A percentile compares a stretch with the other conserved stretches of the same genome.
These are phyloP conservation scores for Aphis craccivora DNA, from an alignment of 1,140 invertebrate genomes.

Conservation along the genomic window DNA sequence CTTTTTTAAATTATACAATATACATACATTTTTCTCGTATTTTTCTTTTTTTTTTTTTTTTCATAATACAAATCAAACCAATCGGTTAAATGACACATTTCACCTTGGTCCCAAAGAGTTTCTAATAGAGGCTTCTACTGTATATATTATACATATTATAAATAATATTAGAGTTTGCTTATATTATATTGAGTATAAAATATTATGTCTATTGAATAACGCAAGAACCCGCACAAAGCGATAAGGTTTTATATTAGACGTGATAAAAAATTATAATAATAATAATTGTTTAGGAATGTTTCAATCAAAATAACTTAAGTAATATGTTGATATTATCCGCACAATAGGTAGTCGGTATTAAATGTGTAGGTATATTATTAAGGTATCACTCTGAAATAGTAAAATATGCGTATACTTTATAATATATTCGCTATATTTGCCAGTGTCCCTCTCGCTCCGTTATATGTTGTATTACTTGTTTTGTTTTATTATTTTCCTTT, in stretches of 20 bases:
- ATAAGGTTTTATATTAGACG: neutral
- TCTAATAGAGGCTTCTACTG: too few species aligned
- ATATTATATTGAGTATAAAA: neutral
- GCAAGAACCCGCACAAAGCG: neutral
- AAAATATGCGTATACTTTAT: neutral
- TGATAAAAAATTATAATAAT: neutral
- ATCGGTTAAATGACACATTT: too few species aligned
- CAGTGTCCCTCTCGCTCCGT: neutral
- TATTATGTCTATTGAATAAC: neutral
- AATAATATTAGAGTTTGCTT: neutral
- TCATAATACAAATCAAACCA: too few species aligned
- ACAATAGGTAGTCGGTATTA: neutral
- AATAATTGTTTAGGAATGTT: neutral
- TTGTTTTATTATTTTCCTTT: neutral
- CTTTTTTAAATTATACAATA: too few species aligned
- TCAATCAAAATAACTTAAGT: neutral
- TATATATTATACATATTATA: too few species aligned
- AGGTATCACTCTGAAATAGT: neutral
- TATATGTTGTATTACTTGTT: neutral
- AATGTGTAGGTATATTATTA: neutral
- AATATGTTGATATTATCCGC: neutral
- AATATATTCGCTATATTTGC: neutral
- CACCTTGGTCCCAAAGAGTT: too few species aligned
- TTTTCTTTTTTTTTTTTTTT: too few species aligned
- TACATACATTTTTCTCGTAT: too few species aligned